Evolutionary conservation across 2,888 invertebrate genomes (phyloP).

Genomic region (Metellina segmentata): DNA sequence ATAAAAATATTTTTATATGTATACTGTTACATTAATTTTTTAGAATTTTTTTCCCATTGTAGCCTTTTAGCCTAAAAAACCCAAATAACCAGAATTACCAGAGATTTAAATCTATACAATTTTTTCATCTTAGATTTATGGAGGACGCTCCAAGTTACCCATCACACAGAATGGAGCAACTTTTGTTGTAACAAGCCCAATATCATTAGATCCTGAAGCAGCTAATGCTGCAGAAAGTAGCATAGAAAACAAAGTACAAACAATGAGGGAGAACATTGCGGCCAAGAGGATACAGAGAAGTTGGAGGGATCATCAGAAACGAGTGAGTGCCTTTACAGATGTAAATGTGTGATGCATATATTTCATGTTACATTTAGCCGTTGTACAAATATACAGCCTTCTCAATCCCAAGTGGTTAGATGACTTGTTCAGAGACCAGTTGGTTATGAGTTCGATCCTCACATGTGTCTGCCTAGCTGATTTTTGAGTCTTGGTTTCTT

Average conservation of each 20-base stretch:
- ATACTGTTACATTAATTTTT: too few relatives aligned
- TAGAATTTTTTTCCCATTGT: too few relatives aligned
- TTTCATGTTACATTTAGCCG: neutral
- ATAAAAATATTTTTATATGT: too few relatives aligned
- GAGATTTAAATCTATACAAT: neutral
- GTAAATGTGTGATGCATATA: too few relatives aligned
- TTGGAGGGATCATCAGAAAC: conserved; percentile 69
- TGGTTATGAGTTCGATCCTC: too few relatives aligned
- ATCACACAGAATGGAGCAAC: conserved; percentile 19
- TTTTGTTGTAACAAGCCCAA: conserved; percentile 14
- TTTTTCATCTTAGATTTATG: conserved; percentile 22
- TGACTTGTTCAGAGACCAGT: too few relatives aligned
- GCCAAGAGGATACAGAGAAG: conserved; percentile 72
- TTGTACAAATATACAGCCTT: neutral
- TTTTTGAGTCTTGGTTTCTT: too few relatives aligned
- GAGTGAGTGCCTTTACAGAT: conserved; percentile 19
- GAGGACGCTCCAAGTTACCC: neutral
- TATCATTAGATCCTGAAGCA: neutral
- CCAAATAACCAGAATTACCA: too few relatives aligned
- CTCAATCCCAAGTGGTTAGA: too few relatives aligned
- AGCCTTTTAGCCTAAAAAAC: too few relatives aligned
- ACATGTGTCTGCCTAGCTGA: too few relatives aligned
- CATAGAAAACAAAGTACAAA: conserved; percentile 32
- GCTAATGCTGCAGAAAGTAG: neutral
- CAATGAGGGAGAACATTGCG: conserved; percentile 71